Conservation (phyloP, 2,113 vertebrate species). For the Ammodramus savannarum region DNA sequence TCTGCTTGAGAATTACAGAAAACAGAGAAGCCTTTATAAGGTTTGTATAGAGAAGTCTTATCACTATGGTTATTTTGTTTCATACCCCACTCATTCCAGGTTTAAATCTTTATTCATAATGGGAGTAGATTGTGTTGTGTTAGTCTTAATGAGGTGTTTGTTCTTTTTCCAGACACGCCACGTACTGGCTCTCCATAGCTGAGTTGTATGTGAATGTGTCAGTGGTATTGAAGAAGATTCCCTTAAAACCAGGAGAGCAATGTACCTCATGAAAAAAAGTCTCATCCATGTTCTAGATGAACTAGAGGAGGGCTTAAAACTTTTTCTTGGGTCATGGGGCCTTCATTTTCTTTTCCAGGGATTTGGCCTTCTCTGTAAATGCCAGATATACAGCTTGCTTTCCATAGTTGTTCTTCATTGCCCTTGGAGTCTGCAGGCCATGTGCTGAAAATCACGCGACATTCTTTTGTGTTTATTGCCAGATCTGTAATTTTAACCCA, state of each 20-base stretch:
- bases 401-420: not conserved
- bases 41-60: not conserved
- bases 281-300: not conserved
- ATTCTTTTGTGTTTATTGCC: not conserved
- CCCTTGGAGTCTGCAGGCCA: not conserved
- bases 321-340: not conserved
- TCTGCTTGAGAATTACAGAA: not conserved
- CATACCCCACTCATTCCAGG: not conserved
- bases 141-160: not conserved
- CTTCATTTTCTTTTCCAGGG: not conserved
- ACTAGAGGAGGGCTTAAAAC: not conserved
- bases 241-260: not conserved
- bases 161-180: not conserved
- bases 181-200: not conserved
- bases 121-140: not conserved
- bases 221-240: not conserved
- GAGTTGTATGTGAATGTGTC: not conserved
- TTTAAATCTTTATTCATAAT: not conserved
- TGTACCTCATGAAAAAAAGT: not conserved
- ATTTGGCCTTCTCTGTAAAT: not conserved
- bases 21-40: not conserved
- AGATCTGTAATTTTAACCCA: not conserved
- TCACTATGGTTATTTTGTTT: not conserved
- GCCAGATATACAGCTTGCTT: not conserved
- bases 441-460: not conserved